Evolutionary conservation across 1,140 invertebrate species (phyloP).

Genomic region (Papilio polytes): DNA sequence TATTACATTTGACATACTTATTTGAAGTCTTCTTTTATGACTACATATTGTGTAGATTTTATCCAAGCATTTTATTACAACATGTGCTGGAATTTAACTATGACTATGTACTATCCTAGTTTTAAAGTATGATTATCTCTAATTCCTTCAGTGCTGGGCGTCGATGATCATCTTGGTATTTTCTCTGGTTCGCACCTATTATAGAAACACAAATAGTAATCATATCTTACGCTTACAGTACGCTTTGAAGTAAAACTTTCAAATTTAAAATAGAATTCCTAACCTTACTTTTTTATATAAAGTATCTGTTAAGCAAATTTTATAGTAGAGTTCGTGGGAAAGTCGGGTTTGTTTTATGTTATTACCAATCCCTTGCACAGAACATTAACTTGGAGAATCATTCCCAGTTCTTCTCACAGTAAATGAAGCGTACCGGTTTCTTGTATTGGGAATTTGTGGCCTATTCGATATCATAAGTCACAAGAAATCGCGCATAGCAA

Average conservation of each 20-base stretch:
- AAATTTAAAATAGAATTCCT: not conserved
- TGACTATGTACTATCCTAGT: too few species aligned
- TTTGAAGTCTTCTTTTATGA: not conserved
- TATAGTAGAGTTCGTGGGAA: conserved; percentile 32
- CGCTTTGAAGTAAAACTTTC: too few species aligned
- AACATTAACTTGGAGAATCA: conserved; percentile 37
- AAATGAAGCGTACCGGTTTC: conserved; percentile 39
- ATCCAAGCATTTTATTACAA: too few species aligned
- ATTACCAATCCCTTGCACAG: conserved; percentile 40
- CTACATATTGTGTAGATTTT: not conserved
- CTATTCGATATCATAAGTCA: not conserved
- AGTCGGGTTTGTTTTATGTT: conserved; percentile 35
- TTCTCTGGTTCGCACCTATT: too few species aligned
- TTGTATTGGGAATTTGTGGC: conserved; percentile 35
- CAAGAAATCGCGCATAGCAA: not conserved
- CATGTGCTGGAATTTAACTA: too few species aligned
- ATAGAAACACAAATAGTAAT: too few species aligned
- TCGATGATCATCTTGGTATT: too few species aligned
- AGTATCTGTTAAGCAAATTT: conserved; percentile 18
- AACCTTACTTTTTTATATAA: not conserved
- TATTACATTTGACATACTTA: not conserved
- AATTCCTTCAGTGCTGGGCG: too few species aligned
- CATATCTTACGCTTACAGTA: too few species aligned
- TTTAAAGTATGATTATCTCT: too few species aligned
- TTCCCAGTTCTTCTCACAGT: conserved; percentile 35